Conservation (phyloP, 2,888 invertebrate genomes). For the Drosophila borealis region DNA sequence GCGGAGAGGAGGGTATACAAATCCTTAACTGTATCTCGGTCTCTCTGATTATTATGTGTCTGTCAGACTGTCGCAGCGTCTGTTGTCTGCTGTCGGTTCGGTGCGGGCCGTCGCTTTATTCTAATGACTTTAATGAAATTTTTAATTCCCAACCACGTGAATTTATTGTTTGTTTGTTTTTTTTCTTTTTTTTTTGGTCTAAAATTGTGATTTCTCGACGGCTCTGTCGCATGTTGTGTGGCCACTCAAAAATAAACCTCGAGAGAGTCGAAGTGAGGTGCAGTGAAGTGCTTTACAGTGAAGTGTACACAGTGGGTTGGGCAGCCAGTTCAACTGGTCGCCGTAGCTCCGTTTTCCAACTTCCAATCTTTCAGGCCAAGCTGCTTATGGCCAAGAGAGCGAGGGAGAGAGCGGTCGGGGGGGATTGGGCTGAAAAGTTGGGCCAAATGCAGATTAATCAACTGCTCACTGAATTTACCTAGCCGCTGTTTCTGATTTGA, state of each 20-base stretch:
- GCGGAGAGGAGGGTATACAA: background rate
- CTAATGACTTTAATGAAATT: conserved; percentile 84
- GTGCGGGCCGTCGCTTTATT: conserved; percentile 56
- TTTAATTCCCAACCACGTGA: conserved; percentile 81
- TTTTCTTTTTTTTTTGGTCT: conserved; percentile 40
- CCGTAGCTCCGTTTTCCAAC: conserved; percentile 13
- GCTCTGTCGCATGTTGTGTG: conserved; percentile 70
- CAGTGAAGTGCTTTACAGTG: conserved; percentile 31
- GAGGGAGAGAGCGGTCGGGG: background rate
- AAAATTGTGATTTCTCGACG: conserved; percentile 32
- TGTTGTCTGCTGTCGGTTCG: conserved; percentile 54
- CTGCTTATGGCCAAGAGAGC: conserved; percentile 46
- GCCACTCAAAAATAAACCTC: conserved; percentile 76
- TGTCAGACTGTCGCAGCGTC: conserved; percentile 26
- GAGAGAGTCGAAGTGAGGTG: conserved; percentile 25
- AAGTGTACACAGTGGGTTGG: conserved; percentile 39
- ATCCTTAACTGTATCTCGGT: background rate
- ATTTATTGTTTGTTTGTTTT: conserved; percentile 80
- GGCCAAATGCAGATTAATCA: conserved; percentile 74
- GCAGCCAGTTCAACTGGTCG: conserved; percentile 51
- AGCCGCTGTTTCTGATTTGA: conserved; percentile 57
- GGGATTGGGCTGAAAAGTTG: conserved; percentile 8
- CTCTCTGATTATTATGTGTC: conserved; percentile 6
- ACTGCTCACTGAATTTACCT: conserved; percentile 71
- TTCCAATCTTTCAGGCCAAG: conserved; percentile 42